These are phyloP conservation scores for Luperina testacea DNA, from an alignment of 2,888 invertebrate species.

Conservation along the genomic window DNA sequence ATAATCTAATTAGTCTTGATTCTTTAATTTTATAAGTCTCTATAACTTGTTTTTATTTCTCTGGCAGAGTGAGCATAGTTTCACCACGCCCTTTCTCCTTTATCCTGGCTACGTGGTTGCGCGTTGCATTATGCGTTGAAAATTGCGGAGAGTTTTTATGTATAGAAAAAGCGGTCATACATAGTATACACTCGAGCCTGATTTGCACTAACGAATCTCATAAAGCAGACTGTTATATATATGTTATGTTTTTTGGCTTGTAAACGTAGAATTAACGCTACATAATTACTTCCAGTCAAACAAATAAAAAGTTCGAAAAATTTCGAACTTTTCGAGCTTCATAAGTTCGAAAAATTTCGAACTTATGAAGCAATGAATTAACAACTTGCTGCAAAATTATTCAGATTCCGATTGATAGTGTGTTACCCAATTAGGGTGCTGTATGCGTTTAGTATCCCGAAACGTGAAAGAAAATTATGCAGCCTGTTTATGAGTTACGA, in stretches of 20 bases:
- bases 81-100: constrained; percentile 7
- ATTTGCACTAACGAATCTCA: background rate
- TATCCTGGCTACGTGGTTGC: background rate
- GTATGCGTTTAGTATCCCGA: no score
- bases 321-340: no score
- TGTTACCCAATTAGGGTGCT: background rate
- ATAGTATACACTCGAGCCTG: no score
- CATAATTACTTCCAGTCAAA: background rate
- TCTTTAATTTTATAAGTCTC: background rate
- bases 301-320: no score
- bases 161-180: background rate
- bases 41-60: background rate
- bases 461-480: background rate
- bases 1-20: background rate
- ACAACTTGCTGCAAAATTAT: no score
- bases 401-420: no score
- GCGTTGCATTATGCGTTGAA: constrained; percentile 14
- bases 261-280: no score
- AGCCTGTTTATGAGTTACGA: constrained; percentile 6
- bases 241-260: background rate
- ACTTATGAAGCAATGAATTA: no score
- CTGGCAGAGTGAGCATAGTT: background rate
- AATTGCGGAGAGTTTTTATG: constrained; percentile 1
- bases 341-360: no score
- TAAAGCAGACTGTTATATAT: background rate